Evolutionary conservation across 2,797 vertebrate species (phyloP).

Genomic region (Alfaro cultratus): DNA sequence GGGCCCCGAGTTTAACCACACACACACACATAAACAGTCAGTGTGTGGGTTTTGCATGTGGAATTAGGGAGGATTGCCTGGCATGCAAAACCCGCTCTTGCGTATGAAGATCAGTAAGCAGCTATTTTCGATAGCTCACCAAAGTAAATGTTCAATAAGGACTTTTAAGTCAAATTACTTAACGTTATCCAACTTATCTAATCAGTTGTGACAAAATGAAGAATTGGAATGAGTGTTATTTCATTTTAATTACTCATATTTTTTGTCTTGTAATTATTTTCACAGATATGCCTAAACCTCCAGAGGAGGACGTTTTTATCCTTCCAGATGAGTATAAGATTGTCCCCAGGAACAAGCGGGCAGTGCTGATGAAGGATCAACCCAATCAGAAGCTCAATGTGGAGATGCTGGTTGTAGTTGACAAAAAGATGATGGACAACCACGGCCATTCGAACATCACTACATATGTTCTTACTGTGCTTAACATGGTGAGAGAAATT

Average conservation of each 20-base stretch:
- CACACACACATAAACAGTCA: not conserved
- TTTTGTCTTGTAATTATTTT: constrained; percentile 31
- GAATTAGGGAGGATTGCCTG: not conserved
- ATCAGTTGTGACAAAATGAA: constrained; percentile 21
- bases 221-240: not conserved
- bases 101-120: constrained; percentile 17
- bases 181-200: constrained; percentile 10
- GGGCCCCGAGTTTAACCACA: not conserved
- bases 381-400: constrained; percentile 83
- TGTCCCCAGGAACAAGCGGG: constrained; percentile 76
- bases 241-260: not conserved
- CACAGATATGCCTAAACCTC: constrained; percentile 88
- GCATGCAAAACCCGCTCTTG: not conserved
- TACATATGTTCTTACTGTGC: constrained; percentile 90
- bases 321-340: constrained; percentile 86
- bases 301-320: constrained; percentile 78
- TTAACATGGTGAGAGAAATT: constrained; percentile 87
- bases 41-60: not conserved
- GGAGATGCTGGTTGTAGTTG: constrained; percentile 91
- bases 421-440: constrained; percentile 89
- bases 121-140: constrained; percentile 54
- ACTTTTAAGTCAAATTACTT: constrained; percentile 19
- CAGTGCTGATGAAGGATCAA: constrained; percentile 73
- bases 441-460: constrained; percentile 92
- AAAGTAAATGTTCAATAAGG: constrained; percentile 15